Base-by-base conservation (phyloP, 2,888 invertebrate species). In the Amiota mariae region DNA sequence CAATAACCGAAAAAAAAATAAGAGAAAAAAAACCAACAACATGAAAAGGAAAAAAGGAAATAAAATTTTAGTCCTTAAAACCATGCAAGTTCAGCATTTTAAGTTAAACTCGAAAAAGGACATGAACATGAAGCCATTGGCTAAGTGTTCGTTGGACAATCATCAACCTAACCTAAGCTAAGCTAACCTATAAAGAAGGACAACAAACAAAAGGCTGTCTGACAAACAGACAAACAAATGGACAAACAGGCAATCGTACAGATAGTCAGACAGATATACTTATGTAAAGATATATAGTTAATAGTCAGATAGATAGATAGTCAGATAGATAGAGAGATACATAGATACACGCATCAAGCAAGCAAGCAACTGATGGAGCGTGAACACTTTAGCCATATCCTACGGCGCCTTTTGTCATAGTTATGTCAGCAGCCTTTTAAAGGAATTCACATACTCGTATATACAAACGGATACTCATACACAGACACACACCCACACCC, bases 41-140 rank as follows among this genome's bases (percentile, higher is more conserved):
- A 70, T 15, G 36, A 20, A 73, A 71, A 76, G n/a, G 75, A n/a
- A 67, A 73, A 80, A 76, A 77, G 79, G 80, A 36, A 36, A 81
- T 79, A 81, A 82, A 79, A 76, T 81, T 84, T 84, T 83, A 71
- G 36, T 36, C 36, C 36, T 36, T 36, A 36, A 36, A 36, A 36
- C 36, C 36, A 36, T 78, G 82, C 78, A 79, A 78, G 77, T 79
- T 81, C 85, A 80, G 82, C 81, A 74, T 36, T 77, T 78, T 77
- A 73, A 63, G 71, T 75, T 71, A 59, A 47, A 70, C 66, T 51
- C 63, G n/a, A 15, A 12, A 72, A 18, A 24, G 71, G 70, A 70
- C 57, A 64, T 68, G 36, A 36, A 36, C 36, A 36, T 36, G 36
- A 36, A 36, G 76, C 47, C 72, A 24, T 56, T 51, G 54, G 56